Base-by-base conservation (phyloP, 1,140 invertebrate genomes). In the Trichonephila clavipes region DNA sequence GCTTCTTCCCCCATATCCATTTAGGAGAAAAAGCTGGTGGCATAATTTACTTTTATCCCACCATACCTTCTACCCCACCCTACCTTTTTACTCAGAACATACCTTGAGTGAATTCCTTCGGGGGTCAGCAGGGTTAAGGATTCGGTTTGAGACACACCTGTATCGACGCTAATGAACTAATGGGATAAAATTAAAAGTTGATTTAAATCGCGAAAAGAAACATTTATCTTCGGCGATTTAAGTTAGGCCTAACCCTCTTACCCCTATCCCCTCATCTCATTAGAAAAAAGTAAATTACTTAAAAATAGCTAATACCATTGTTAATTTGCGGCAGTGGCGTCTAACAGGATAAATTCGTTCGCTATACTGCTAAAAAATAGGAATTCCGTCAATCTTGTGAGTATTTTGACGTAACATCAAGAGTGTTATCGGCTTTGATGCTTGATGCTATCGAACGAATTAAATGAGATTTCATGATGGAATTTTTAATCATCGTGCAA, bases 111-210 rank as follows among this genome's bases (percentile, higher is more conserved):
- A 81, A 88, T 93, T 93, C 82, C 64, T 69, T 28, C 21, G 40
- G 28, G 85, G 92, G 92, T 93, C 86, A 82, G 19, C 51, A n/a
- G 51, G 92, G 92, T 93, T 88, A 93, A 88, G 92, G 72, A 28
- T 93, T 93, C 92, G 90, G 59, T 69, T 59, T 86, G 72, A 64
- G 92, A 93, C 92, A 93, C 92, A 93, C 92, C 92, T 93, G 92
- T 93, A 88, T 93, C 85, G 92, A 69, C 64, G 85, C 92, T 93
- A 93, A 93, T 93, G 92, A 93, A 93, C 92, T 93, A 93, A 93
- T 93, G 92, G 85, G 86, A 93, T 88, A 88, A 66, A 93, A 93
- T 93, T 93, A 88, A 93, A 93, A 93, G 51, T 93, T 93, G 92
- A 93, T 93, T 93, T 93, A 88, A 93, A 93, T 93, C 86, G 51